A percentile compares a stretch with the other conserved stretches of the same genome.
Conservation (phyloP, 2,888 invertebrate species). For the Teleiodes luculella region DNA sequence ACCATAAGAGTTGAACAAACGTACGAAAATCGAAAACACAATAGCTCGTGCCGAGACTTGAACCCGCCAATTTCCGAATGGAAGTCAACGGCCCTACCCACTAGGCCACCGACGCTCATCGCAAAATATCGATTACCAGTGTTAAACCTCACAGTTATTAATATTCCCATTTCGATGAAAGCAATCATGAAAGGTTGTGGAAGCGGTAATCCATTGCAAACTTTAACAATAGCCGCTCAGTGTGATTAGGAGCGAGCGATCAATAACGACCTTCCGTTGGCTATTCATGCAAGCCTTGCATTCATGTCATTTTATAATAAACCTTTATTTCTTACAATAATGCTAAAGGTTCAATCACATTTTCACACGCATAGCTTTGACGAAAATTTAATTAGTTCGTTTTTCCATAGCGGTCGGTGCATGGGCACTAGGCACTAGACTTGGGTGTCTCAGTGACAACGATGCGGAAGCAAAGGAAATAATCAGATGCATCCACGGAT, state of each 20-base stretch:
- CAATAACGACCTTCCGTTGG: not conserved
- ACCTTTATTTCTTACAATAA: not conserved
- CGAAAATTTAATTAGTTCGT: slow-evolving; percentile 18
- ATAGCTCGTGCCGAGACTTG: too few species aligned
- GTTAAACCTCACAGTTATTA: not conserved
- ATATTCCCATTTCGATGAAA: not conserved
- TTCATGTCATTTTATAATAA: not conserved
- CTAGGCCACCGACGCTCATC: too few species aligned
- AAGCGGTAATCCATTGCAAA: slow-evolving; percentile 3
- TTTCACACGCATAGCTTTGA: not conserved
- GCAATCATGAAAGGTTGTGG: not conserved
- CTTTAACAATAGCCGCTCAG: not conserved
- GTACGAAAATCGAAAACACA: too few species aligned
- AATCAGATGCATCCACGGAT: slow-evolving; percentile 86
- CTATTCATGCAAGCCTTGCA: not conserved
- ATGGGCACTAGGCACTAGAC: slow-evolving; percentile 88
- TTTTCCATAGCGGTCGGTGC: slow-evolving; percentile 86
- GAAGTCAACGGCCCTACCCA: too few species aligned
- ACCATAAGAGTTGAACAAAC: too few species aligned
- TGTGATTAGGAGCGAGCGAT: not conserved
- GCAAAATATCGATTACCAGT: not conserved
- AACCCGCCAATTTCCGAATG: too few species aligned
- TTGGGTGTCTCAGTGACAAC: slow-evolving; percentile 85
- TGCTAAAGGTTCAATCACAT: not conserved
- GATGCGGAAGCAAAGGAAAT: slow-evolving; percentile 86